Evolutionary conservation across 2,888 invertebrate genomes (phyloP).

Genomic region (Eurytoma californica): DNA sequence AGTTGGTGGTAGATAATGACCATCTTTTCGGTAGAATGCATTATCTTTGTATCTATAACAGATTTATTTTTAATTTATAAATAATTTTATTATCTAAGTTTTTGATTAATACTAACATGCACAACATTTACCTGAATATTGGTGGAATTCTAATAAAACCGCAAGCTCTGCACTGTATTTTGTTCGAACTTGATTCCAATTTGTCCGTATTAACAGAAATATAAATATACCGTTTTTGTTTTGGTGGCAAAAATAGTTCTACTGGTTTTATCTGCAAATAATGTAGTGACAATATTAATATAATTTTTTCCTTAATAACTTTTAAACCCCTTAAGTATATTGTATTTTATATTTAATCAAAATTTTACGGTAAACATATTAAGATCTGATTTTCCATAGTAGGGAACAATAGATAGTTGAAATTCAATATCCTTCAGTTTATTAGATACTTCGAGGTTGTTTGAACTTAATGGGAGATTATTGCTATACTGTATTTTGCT

Average conservation of each 20-base stretch:
- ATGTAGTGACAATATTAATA: neutral
- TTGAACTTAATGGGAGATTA: neutral
- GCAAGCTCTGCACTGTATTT: conserved; percentile 57
- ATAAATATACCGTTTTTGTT: conserved; percentile 54
- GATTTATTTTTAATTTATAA: neutral
- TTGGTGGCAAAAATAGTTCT: conserved; percentile 62
- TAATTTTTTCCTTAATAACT: neutral
- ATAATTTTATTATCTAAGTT: neutral
- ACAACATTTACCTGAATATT: conserved; percentile 61
- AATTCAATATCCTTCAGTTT: conserved; percentile 53
- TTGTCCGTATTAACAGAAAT: conserved; percentile 54
- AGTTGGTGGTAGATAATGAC: conserved; percentile 59
- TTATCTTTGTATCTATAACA: conserved; percentile 59
- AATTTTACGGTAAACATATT: conserved; percentile 44
- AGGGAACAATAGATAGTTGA: conserved; percentile 61
- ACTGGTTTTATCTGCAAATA: conserved; percentile 59
- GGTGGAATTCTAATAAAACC: conserved; percentile 63
- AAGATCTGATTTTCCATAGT: conserved; percentile 60
- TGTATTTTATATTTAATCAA: neutral
- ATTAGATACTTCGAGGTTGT: neutral
- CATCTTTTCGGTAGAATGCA: conserved; percentile 60
- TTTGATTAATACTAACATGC: too few relatives aligned
- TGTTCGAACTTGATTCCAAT: neutral
- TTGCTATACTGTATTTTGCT: neutral
- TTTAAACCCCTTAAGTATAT: neutral